Base-by-base conservation (phyloP, 2,113 vertebrate species). In the Pterocles burchelli region DNA sequence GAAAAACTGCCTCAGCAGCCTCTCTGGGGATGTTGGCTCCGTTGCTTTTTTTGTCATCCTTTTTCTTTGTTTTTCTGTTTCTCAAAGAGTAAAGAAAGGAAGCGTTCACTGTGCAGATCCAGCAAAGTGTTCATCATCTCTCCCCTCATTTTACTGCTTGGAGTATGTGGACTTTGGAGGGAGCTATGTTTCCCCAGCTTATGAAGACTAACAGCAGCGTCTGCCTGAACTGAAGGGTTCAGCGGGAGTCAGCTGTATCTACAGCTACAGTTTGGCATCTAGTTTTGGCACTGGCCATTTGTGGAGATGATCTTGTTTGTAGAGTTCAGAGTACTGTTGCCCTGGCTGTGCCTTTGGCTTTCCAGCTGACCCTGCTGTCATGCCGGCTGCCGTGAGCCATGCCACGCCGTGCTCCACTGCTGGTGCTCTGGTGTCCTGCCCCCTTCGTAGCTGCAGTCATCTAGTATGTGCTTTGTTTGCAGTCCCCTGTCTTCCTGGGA, bases 381-480 rank as follows among this genome's bases (percentile, higher is more conserved):
- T 19, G 11, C 48, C 83, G 45, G 25, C 33, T 1, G 0, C 48
- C 45, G 4, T 1, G 2, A 10, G 11, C 33, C 4, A 1, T 68
- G 62, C 34, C 3, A 1, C 22, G 28, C 52, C 6, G 1, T 6
- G 17, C 45, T 55, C 9, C 11, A 5, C 38, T 38, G 49, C 49
- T 17, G 29, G 8, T 51, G 6, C n/a, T 46, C 26, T 51, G 21
- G 6, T 57, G 19, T 54, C 33, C 59, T 57, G 13, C 0, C 5
- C 54, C 46, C 25, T 54, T 70, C 22, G 15, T 36, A n/a, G 16
- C 63, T 45, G 16, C 8, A 7, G 18, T 51, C 41, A 43, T 63
- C 34, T 4, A 4, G 24, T 71, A 46, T 7, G 8, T 1, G 1
- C 33, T 59, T 85, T 57, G 7, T 52, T 49, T 63, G 13, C 1